Percentiles rank a stretch among this genome's conserved stretches.
Conservation (phyloP, 1,140 invertebrate species). For the Drosophila busckii region DNA sequence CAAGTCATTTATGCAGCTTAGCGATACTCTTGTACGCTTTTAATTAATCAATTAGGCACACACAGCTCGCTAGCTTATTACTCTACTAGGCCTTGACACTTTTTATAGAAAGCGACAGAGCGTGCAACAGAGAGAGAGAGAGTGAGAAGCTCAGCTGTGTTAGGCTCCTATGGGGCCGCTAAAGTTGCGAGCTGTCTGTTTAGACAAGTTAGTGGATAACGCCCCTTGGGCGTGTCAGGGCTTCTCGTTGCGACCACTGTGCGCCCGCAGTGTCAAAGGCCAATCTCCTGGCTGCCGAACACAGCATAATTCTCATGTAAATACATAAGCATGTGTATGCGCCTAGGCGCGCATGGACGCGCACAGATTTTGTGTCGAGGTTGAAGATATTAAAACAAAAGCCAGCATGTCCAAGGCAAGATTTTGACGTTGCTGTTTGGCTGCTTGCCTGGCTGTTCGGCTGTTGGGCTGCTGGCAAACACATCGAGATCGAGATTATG, state of each 20-base stretch:
- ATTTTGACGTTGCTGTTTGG: conserved; percentile 24
- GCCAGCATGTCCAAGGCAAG: conserved; percentile 39
- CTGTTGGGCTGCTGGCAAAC: conserved; percentile 9
- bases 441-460: conserved; percentile 19
- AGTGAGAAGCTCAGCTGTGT: no score
- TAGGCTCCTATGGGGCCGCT: conserved; percentile 13
- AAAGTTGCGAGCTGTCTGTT: conserved; percentile 23
- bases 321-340: conserved; percentile 6
- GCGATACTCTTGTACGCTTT: conserved; percentile 5
- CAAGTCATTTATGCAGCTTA: conserved; percentile 15
- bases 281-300: conserved; percentile 72
- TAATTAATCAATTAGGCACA: conserved; percentile 35
- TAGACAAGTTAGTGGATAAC: conserved; percentile 4
- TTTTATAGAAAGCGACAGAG: no score
- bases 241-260: conserved; percentile 9
- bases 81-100: conserved; percentile 11
- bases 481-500: conserved; percentile 54
- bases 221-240: conserved; percentile 26
- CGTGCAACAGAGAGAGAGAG: no score
- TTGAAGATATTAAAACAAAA: conserved; percentile 32
- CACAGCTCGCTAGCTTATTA: conserved; percentile 1
- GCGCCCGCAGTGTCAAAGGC: conserved; percentile 31
- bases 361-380: conserved; percentile 46
- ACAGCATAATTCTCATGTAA: conserved; percentile 71
- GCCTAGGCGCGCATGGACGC: conserved; percentile 16